A percentile compares a stretch with the other conserved stretches of the same genome.
These are phyloP conservation scores for Drosophila dives DNA, from an alignment of 2,888 invertebrate genomes.

Conservation along the genomic window DNA sequence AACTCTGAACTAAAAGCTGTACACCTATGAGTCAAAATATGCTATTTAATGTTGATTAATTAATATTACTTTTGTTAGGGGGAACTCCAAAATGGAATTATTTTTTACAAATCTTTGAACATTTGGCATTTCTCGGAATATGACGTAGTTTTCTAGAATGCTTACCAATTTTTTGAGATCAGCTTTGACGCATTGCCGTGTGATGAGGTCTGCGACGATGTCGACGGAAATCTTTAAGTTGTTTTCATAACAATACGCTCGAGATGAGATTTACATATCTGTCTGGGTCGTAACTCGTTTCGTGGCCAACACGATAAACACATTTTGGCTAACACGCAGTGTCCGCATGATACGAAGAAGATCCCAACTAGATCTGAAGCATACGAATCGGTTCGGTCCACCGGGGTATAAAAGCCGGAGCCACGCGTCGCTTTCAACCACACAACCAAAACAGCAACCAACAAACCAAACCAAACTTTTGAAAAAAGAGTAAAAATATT, in stretches of 20 bases:
- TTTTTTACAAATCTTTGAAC: neutral
- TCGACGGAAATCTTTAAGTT: conserved; percentile 12
- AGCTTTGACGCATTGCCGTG: conserved; percentile 48
- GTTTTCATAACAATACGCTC: conserved; percentile 49
- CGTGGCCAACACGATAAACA: conserved; percentile 27
- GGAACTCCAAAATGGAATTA: conserved; percentile 38
- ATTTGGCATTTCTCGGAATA: neutral
- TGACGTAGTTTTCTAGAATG: conserved; percentile 34
- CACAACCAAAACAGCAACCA: conserved; percentile 49
- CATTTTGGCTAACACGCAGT: conserved; percentile 61
- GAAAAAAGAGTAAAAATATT: conserved; percentile 10
- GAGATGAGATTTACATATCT: conserved; percentile 42
- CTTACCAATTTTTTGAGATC: conserved; percentile 8
- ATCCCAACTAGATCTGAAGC: conserved; percentile 38
- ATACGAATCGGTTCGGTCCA: neutral
- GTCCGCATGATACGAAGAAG: conserved; percentile 52
- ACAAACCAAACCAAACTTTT: conserved; percentile 26
- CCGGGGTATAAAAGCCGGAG: conserved; percentile 58
- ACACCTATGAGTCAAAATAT: neutral
- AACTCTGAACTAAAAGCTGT: conserved; percentile 1
- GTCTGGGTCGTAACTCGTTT: conserved; percentile 47
- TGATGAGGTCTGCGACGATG: neutral
- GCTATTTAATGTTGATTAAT: neutral
- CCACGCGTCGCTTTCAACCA: conserved; percentile 15
- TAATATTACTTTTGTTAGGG: conserved; percentile 1